Evolutionary conservation across 2,113 vertebrate genomes (phyloP), one percentile per base, ranked within the genome.

Genomic region (zebrafish (Danio rerio)): DNA sequence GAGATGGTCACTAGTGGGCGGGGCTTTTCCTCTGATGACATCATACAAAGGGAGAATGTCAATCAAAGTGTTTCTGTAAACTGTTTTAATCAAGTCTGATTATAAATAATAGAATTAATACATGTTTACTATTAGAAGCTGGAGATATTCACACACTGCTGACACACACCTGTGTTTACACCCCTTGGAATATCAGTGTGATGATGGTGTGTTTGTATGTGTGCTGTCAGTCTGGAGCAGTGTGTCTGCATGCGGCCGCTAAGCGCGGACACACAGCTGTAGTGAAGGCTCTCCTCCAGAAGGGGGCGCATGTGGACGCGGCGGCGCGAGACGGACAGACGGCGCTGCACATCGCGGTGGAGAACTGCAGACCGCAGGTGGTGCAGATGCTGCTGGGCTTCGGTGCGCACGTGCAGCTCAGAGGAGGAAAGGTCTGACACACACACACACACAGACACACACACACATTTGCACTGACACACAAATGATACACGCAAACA

Each of bases 311-410:
- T 0, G 89, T 91, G 45, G 90, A 92, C n/a, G 79, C 88, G 8
- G 83, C 76, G 2, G 86, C 88, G 45, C 90, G 89, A 66, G 88
- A 90, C 5, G 83, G 88, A 55, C 89, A 83, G 56, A 90, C 90
- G 0, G 88, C 90, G 0, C 86, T 92, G 9, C 91, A 92, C 74
- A 69, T 90, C 4, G 88, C 91, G 0, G 88, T 86, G 43, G 79
- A 90, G 83, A 79, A 74, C 86, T 90, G 91, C 86, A 90, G 90
- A 66, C 87, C 88, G 0, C 81, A 84, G 43, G 90, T 92, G 65
- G 90, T 91, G 42, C 90, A 92, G 87, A 90, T 86, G 20, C 70
- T 92, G 9, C 83, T 91, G 61, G 91, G 91, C 9, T 92, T 88
- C 20, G 89, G 91, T 31, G 91, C 90, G 2, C 86, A 86, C 56